These are phyloP conservation scores for Myoxocephalus aenaeus DNA, from an alignment of 2,797 vertebrate species.

Conservation along the genomic window DNA sequence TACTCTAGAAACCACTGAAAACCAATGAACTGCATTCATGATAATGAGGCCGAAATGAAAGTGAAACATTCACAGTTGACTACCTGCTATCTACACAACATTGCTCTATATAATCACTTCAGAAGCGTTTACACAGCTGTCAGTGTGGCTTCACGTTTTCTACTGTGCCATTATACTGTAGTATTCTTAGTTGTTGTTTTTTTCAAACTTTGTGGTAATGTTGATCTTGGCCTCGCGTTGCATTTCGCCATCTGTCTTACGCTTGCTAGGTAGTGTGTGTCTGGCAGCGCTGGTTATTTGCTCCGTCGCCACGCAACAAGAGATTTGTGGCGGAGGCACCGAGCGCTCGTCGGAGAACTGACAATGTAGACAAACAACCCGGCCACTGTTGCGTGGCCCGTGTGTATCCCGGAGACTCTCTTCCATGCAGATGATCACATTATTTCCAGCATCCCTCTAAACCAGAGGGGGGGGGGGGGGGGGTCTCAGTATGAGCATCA, in stretches of 20 bases:
- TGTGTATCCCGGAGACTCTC: constrained; percentile 21
- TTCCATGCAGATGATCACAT: constrained; percentile 55
- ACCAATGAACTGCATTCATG: background rate
- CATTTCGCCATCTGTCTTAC: constrained; percentile 42
- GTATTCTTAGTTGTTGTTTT: constrained; percentile 7
- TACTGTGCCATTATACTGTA: background rate
- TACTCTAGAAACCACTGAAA: background rate
- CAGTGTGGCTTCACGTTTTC: constrained; percentile 3
- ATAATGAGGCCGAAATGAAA: background rate
- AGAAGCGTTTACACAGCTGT: constrained; percentile 30
- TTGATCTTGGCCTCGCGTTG: constrained; percentile 45
- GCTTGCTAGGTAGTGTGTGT: constrained; percentile 21
- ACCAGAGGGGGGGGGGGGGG: background rate
- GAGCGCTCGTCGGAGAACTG: constrained; percentile 36
- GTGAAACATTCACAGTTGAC: background rate
- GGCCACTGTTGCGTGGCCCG: constrained; percentile 29
- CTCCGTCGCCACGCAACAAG: constrained; percentile 42
- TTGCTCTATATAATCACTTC: background rate
- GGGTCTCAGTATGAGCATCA: constrained; percentile 11
- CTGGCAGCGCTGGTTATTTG: constrained; percentile 27
- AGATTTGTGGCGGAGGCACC: constrained; percentile 25
- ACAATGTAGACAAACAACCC: constrained; percentile 31
- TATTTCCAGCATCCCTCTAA: constrained; percentile 44
- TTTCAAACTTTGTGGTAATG: constrained; percentile 32
- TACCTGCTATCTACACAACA: background rate